Percentiles rank a stretch among this genome's conserved stretches.
These are phyloP conservation scores for Holocentrus rufus DNA, from an alignment of 2,797 vertebrate genomes.

Conservation along the genomic window DNA sequence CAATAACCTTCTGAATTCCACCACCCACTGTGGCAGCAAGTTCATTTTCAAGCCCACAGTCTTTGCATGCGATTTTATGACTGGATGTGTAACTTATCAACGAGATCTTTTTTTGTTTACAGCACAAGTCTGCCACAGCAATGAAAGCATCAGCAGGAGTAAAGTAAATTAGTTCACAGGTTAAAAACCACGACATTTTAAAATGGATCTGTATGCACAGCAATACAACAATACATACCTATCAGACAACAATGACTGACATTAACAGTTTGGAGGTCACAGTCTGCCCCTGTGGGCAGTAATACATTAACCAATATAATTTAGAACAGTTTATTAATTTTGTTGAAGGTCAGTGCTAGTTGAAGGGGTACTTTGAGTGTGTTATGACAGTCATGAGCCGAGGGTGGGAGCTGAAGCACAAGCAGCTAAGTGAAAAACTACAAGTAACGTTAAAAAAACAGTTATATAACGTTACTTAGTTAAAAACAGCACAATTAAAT, in stretches of 20 bases:
- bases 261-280: neutral
- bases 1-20: neutral
- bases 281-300: neutral
- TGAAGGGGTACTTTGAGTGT: too few species aligned
- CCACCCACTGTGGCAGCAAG: neutral
- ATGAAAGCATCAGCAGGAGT: too few species aligned
- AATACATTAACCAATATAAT: neutral
- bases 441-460: too few species aligned
- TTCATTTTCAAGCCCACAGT: neutral
- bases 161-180: too few species aligned
- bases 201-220: neutral
- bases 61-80: neutral
- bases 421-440: too few species aligned
- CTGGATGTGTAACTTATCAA: neutral
- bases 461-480: too few species aligned
- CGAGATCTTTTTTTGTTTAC: neutral
- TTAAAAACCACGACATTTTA: neutral
- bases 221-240: neutral
- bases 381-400: too few species aligned
- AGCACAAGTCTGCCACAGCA: neutral
- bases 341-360: neutral
- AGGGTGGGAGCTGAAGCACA: too few species aligned
- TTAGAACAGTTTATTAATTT: neutral
- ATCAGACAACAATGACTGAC: neutral
- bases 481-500: too few species aligned